phyloP scores from a whole-genome alignment of 2,797 vertebrate species.

The Nannoperca obscura region DNA sequence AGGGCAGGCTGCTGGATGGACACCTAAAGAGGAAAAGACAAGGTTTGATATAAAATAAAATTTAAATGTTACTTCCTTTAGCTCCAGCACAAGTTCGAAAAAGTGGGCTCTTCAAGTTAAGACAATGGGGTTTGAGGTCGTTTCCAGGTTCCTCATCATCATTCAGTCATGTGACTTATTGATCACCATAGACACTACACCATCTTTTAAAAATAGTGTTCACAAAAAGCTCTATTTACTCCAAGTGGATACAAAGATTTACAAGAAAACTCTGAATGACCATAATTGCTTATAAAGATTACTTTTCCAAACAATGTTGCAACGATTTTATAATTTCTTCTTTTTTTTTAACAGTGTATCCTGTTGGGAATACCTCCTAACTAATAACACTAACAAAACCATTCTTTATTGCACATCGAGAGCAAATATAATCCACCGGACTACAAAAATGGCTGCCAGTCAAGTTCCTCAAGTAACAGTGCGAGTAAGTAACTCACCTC shows the following conservation, averaged over 20 bases:
- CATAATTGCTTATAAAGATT: too few species aligned
- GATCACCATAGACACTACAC: neutral
- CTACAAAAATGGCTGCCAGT: too few species aligned
- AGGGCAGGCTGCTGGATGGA: slow-evolving; percentile 36
- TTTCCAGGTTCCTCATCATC: neutral
- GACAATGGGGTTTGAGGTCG: neutral
- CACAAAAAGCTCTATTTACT: too few species aligned
- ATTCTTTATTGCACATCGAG: neutral
- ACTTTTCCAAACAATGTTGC: too few species aligned
- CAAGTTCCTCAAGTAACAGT: too few species aligned
- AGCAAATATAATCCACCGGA: neutral
- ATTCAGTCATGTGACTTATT: neutral
- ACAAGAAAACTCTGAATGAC: neutral
- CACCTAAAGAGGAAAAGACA: slow-evolving; percentile 45
- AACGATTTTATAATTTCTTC: too few species aligned
- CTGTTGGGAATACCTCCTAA: too few species aligned
- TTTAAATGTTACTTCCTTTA: too few species aligned
- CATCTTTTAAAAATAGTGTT: neutral
- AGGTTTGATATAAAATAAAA: neutral
- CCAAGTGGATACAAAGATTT: too few species aligned
- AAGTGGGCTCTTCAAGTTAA: neutral
- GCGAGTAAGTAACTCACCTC: slow-evolving; percentile 67
- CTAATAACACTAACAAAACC: neutral
- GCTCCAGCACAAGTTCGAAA: neutral
- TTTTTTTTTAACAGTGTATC: neutral